Evolutionary conservation across 1,140 invertebrate species (phyloP).

Genomic region (Conus ventricosus): DNA sequence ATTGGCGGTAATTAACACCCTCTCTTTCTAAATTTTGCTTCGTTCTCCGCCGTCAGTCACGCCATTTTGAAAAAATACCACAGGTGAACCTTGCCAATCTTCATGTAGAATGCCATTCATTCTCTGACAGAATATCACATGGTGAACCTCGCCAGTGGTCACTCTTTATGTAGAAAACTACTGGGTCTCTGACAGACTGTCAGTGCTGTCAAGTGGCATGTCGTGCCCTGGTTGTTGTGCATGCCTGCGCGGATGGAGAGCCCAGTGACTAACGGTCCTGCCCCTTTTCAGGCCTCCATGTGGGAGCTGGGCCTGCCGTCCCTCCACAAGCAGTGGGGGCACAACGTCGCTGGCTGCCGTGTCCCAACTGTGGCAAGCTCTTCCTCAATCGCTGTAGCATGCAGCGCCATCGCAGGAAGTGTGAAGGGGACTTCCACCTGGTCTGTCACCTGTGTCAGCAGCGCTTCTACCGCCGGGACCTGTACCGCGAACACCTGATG

Average conservation of each 20-base stretch:
- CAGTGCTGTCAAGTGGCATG: too few relatives aligned
- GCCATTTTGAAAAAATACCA: too few relatives aligned
- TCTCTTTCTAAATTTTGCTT: too few relatives aligned
- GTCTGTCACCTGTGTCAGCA: constrained; percentile 29
- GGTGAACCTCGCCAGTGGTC: not conserved
- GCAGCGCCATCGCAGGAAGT: constrained; percentile 25
- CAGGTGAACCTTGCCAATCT: not conserved
- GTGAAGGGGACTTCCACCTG: constrained; percentile 26
- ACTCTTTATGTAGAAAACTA: too few relatives aligned
- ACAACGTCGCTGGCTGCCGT: not conserved
- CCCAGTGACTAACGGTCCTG: not conserved
- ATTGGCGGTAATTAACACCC: too few relatives aligned
- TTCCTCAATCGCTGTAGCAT: constrained; percentile 20
- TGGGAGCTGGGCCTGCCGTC: not conserved
- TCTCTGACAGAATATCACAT: not conserved
- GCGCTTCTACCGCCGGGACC: constrained; percentile 28
- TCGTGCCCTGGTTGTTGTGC: not conserved
- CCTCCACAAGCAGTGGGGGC: not conserved
- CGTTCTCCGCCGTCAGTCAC: too few relatives aligned
- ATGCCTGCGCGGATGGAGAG: not conserved
- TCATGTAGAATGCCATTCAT: too few relatives aligned
- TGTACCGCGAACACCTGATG: constrained; percentile 18
- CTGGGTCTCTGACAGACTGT: too few relatives aligned
- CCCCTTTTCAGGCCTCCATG: not conserved
- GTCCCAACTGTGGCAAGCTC: constrained; percentile 18